Evolutionary conservation across 2,888 invertebrate genomes (phyloP), one percentile per base, ranked within the genome.

Genomic region (Heliconius sara): DNA sequence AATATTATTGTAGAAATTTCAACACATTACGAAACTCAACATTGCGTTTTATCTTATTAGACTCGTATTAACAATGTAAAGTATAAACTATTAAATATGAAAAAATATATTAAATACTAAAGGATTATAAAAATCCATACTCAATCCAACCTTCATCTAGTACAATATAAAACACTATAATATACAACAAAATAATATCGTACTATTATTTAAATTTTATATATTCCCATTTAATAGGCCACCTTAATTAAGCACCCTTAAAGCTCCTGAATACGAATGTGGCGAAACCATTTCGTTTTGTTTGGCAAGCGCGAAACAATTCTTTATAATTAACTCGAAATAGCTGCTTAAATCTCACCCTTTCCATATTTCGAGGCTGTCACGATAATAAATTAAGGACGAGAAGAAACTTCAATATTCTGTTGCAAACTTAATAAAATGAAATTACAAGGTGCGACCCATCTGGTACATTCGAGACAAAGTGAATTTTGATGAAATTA

Each of bases 401-500:
- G 75, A 80, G 81, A 90, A 90, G 90, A 90, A 93, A 93, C 90
- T 93, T 91, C 87, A 88, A 90, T 91, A 91, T 91, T 90, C 88
- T 89, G 87, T 87, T 88, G 89, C 88, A 90, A 91, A 92, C 89
- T 92, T 93, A 92, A 94, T 93, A 92, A 92, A 93, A 91, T 89
- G 89, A 90, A 92, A 93, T 93, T 91, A 88, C 87, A 89, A 91
- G 87, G 91, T 90, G 91, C 90, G 91, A 90, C 91, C 92, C 93
- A 92, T 92, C 93, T 93, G 93, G 89, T 88, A 87, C 89, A 88
- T 84, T 87, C 87, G 88, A 89, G 92, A 91, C 93, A 91, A 92
- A 94, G 92, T 93, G 91, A 92, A 93, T 91, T 92, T 92, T 91
- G 91, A 92, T 92, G 91, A 91, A 93, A 94, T 93, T 93, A 93